Base-by-base conservation (phyloP, 2,888 invertebrate genomes). In the Cyclophora punctaria region DNA sequence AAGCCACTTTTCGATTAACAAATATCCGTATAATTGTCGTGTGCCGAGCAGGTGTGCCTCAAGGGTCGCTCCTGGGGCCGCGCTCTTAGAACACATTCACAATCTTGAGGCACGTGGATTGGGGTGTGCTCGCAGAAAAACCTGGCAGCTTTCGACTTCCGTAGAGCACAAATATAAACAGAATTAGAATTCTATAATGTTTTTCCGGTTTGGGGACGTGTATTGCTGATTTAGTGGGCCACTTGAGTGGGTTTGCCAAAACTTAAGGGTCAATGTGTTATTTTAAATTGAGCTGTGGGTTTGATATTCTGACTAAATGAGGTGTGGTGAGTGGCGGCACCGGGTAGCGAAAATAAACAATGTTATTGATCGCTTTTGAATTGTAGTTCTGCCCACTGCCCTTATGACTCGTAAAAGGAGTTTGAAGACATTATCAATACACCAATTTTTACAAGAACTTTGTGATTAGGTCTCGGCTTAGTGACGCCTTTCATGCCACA, bases 181-280 rank as follows among this genome's bases (percentile, higher is more conserved):
- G 76, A 80, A 83, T 85, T 80, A 80, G 80, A 81, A 75, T 69
- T 80, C 75, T 78, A 83, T 84, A 75, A 86, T 86, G 84, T 85
- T 86, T 82, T 87, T 87, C 87, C 86, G 86, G 86, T 79, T 74
- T 72, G 67, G 73, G 73, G 75, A 75, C 44, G 44, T 44, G 44
- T 44, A 44, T 80, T 80, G 80, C 63, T 73, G 74, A 75, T 78
- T 75, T 73, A 68, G 73, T 66, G 60, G 67, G 68, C 70, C 60
- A 59, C 67, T 82, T 69, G 66, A 83, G 84, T 79, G 75, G 73
- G 80, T 73, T 73, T 74, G 75, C 75, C 76, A 80, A 81, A 63
- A 52, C 65, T 74, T 71, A 69, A 71, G 69, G 66, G 63, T 64
- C 67, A 62, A 42, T 49, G 58, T 66, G 55, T 60, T 56, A 57